Evolutionary conservation across 1,140 invertebrate species (phyloP).

Genomic region (Drosophila kohkoa): DNA sequence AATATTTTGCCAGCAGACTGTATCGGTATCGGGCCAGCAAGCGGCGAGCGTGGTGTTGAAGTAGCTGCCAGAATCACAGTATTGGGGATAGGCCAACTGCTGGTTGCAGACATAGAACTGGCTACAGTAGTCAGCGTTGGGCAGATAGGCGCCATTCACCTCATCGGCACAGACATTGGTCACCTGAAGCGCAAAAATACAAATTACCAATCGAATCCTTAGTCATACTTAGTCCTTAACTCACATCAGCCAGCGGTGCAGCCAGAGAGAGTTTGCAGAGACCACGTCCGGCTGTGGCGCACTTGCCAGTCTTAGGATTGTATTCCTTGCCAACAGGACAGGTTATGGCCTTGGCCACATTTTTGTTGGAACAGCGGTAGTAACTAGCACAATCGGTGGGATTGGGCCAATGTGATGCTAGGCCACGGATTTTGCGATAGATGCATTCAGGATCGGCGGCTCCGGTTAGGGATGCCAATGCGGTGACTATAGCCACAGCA

Average conservation of each 20-base stretch:
- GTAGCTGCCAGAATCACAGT: constrained; percentile 53
- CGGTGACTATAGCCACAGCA: constrained; percentile 67
- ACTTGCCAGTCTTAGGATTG: constrained; percentile 70
- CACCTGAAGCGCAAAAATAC: constrained; percentile 10
- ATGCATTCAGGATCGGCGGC: constrained; percentile 78
- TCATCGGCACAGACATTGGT: constrained; percentile 60
- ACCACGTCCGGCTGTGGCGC: constrained; percentile 51
- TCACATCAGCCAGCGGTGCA: constrained; percentile 55
- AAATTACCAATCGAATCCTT: background rate
- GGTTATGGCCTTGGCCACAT: constrained; percentile 50
- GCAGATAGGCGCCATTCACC: constrained; percentile 60
- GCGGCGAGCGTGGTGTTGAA: constrained; percentile 42
- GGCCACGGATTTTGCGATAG: constrained; percentile 66
- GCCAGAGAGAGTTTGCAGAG: constrained; percentile 64
- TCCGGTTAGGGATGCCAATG: constrained; percentile 51
- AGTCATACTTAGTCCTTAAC: background rate
- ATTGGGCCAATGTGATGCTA: constrained; percentile 72
- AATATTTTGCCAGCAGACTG: constrained; percentile 62
- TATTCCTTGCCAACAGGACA: constrained; percentile 71
- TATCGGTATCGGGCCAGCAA: constrained; percentile 53
- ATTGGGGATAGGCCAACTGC: constrained; percentile 64
- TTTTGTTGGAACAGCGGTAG: constrained; percentile 71
- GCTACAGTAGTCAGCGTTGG: constrained; percentile 49
- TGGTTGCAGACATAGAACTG: constrained; percentile 69
- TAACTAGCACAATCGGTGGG: constrained; percentile 66